Evolutionary conservation across 53 echinoderm and acorn worm genomes (phyloP).

Genomic region (Luidia sarsii): DNA sequence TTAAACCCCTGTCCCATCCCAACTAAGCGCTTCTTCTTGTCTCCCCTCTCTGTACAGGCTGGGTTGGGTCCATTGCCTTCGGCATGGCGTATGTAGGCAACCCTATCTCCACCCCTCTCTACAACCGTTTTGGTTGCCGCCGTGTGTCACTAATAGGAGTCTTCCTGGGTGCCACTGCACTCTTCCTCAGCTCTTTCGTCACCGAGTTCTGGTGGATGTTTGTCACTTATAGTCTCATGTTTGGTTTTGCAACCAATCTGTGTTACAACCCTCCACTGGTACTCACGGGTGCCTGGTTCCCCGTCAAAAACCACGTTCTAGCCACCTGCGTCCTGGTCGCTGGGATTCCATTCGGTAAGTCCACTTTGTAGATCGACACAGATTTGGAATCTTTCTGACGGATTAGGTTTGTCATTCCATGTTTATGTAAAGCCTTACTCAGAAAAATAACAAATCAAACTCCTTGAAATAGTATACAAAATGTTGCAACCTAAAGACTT

Average conservation of each 20-base stretch:
- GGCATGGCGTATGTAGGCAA: slow-evolving; percentile 93
- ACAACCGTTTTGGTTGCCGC: slow-evolving; percentile 79
- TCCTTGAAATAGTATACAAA: too few species aligned
- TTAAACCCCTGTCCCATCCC: too few species aligned
- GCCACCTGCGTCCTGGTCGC: slow-evolving; percentile 89
- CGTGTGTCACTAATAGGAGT: slow-evolving; percentile 76
- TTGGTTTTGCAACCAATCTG: slow-evolving; percentile 91
- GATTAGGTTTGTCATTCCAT: too few species aligned
- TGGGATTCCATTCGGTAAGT: slow-evolving; percentile 97
- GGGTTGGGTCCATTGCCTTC: slow-evolving; percentile 95
- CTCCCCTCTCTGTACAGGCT: slow-evolving; percentile 56
- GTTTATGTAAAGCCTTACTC: too few species aligned
- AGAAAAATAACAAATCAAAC: too few species aligned
- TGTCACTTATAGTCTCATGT: slow-evolving; percentile 89
- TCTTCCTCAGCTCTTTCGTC: slow-evolving; percentile 86
- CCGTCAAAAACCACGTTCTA: slow-evolving; percentile 80
- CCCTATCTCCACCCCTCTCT: slow-evolving; percentile 88
- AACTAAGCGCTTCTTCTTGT: too few species aligned
- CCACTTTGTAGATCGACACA: not conserved
- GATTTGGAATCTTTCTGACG: too few species aligned
- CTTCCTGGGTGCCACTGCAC: slow-evolving; percentile 66
- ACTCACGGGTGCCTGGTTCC: slow-evolving; percentile 92
- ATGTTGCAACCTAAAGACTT: too few species aligned
- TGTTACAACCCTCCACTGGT: slow-evolving; percentile 91
- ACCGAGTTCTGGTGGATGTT: slow-evolving; percentile 80